Conservation (phyloP, 2,113 vertebrate genomes). For the Pedetes capensis region DNA sequence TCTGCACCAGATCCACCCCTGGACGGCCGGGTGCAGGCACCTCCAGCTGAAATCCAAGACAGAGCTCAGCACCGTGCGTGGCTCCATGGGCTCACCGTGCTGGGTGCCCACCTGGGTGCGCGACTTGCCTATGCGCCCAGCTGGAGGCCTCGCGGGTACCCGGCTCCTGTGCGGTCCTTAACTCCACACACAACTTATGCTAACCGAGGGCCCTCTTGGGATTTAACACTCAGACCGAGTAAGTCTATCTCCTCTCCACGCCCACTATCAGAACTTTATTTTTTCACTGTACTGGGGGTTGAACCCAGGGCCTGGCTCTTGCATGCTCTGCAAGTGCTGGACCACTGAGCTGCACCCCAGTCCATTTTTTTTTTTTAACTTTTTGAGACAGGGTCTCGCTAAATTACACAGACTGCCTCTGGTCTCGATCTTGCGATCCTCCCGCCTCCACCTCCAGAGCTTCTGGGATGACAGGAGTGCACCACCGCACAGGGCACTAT, state of each 20-base stretch:
- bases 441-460: too few species aligned
- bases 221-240: neutral
- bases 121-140: neutral
- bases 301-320: too few species aligned
- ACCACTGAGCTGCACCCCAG: too few species aligned
- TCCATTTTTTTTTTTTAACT: too few species aligned
- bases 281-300: too few species aligned
- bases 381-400: too few species aligned
- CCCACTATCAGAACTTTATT: neutral
- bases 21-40: neutral
- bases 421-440: too few species aligned
- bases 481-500: too few species aligned
- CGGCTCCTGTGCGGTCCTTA: neutral
- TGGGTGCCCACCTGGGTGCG: too few species aligned
- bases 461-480: too few species aligned
- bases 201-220: neutral
- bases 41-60: neutral
- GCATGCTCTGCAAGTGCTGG: too few species aligned
- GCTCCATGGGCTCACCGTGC: rapidly evolving
- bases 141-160: neutral
- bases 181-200: neutral
- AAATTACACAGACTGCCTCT: too few species aligned
- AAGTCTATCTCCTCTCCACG: neutral
- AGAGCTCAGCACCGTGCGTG: neutral
- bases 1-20: neutral